phyloP scores from a whole-genome alignment of 2,113 vertebrate genomes.

The Reinhardtius hippoglossoides region DNA sequence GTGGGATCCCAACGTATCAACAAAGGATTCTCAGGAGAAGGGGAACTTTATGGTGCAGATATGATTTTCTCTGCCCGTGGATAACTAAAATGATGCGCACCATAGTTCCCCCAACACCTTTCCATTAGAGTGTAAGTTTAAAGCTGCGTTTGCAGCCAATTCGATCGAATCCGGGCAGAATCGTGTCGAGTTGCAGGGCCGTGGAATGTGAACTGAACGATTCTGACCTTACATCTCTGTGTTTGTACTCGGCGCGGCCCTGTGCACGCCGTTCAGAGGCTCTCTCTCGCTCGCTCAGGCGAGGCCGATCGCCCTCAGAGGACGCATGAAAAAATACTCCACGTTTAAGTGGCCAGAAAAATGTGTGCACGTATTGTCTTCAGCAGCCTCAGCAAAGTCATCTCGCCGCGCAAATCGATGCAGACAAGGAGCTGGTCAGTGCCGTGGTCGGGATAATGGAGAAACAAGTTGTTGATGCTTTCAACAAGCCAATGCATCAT shows the following conservation, averaged over 20 bases:
- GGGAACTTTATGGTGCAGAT: constrained; percentile 35
- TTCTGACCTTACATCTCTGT: constrained; percentile 40
- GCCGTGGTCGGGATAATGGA: constrained; percentile 45
- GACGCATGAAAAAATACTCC: constrained; percentile 41
- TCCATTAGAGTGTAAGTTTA: constrained; percentile 6
- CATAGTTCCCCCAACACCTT: constrained; percentile 10
- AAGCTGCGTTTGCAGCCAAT: constrained; percentile 5
- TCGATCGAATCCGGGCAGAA: constrained; percentile 18
- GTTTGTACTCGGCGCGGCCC: constrained; percentile 46
- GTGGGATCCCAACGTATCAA: constrained; percentile 47
- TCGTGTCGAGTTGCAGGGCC: constrained; percentile 39
- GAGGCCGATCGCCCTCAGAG: constrained; percentile 34
- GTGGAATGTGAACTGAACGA: constrained; percentile 53
- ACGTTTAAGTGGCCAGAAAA: constrained; percentile 53
- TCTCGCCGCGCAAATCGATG: constrained; percentile 24
- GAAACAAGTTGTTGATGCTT: constrained; percentile 65
- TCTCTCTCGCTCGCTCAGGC: constrained; percentile 27
- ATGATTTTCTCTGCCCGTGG: constrained; percentile 5
- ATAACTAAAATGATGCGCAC: constrained; percentile 14
- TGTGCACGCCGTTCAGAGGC: constrained; percentile 18
- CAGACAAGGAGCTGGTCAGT: constrained; percentile 37
- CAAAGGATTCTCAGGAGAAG: constrained; percentile 16
- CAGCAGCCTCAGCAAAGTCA: constrained; percentile 25
- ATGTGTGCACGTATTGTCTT: constrained; percentile 31
- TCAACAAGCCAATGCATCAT: constrained; percentile 51